Conservation (phyloP, 1,140 invertebrate species). For the Cydia strobilella region DNA sequence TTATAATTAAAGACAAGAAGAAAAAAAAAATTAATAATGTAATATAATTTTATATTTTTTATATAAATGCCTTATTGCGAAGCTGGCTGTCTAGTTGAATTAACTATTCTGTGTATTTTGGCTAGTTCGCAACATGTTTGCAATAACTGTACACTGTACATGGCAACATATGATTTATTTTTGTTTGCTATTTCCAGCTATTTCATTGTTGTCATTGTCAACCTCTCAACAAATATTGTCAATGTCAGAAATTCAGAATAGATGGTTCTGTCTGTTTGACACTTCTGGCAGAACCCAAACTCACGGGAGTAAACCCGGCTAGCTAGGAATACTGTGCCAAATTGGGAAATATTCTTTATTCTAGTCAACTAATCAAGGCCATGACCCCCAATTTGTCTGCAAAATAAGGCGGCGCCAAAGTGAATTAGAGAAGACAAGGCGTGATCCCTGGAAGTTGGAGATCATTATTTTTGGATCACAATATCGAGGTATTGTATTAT, state of each 20-base stretch:
- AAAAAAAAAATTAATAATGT: neutral
- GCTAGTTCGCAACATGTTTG: too few species aligned
- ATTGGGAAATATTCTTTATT: neutral
- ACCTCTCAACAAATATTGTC: too few species aligned
- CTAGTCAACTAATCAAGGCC: conserved; percentile 13
- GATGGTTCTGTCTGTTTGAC: too few species aligned
- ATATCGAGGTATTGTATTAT: neutral
- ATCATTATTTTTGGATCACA: neutral
- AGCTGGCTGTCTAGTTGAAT: too few species aligned
- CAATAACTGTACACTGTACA: too few species aligned
- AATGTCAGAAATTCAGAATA: neutral
- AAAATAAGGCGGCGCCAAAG: neutral
- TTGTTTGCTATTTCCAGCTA: neutral
- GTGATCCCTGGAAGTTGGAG: neutral
- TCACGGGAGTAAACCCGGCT: neutral
- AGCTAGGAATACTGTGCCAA: conserved; percentile 7
- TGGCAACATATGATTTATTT: neutral
- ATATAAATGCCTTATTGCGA: too few species aligned
- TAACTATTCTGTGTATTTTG: too few species aligned
- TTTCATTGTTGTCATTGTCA: neutral
- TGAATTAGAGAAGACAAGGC: too few species aligned
- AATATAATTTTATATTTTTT: too few species aligned
- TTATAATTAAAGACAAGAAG: neutral
- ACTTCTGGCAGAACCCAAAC: neutral
- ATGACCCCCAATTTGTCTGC: neutral